phyloP scores from a whole-genome alignment of 1,140 invertebrate genomes.

The Psilanteris sp. region DNA sequence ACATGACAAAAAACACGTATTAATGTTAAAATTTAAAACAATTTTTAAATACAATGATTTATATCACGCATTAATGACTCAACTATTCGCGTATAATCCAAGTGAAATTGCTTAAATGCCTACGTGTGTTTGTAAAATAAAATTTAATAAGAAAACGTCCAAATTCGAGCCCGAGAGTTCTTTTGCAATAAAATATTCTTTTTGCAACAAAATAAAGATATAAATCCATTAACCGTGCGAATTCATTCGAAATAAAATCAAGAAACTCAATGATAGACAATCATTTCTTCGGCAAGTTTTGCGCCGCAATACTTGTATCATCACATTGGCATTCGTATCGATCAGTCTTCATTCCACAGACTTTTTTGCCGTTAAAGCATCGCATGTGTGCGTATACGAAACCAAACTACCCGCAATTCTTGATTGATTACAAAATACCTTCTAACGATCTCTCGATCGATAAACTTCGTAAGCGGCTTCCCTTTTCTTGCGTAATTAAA shows the following conservation, averaged over 20 bases:
- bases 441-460: slow-evolving; percentile 33
- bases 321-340: slow-evolving; percentile 38
- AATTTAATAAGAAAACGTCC: too few relatives aligned
- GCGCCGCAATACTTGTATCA: slow-evolving; percentile 28
- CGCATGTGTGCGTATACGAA: slow-evolving; percentile 4
- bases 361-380: slow-evolving; percentile 29
- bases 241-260: slow-evolving; percentile 8
- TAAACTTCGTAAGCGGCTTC: slow-evolving; percentile 22
- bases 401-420: slow-evolving; percentile 23
- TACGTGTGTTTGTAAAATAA: too few relatives aligned
- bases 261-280: background rate
- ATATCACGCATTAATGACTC: too few relatives aligned
- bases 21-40: too few relatives aligned
- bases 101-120: too few relatives aligned
- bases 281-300: slow-evolving; percentile 8
- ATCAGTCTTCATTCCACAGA: slow-evolving; percentile 40
- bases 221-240: slow-evolving; percentile 4
- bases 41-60: too few relatives aligned
- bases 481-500: slow-evolving; percentile 32
- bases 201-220: background rate
- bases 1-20: too few relatives aligned
- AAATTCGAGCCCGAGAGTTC: too few relatives aligned
- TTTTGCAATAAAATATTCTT: background rate
- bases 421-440: slow-evolving; percentile 45
- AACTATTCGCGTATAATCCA: too few relatives aligned